Percentiles rank a stretch among this genome's conserved stretches.
Conservation (phyloP, 2,797 vertebrate species). For the Artibeus lituratus region DNA sequence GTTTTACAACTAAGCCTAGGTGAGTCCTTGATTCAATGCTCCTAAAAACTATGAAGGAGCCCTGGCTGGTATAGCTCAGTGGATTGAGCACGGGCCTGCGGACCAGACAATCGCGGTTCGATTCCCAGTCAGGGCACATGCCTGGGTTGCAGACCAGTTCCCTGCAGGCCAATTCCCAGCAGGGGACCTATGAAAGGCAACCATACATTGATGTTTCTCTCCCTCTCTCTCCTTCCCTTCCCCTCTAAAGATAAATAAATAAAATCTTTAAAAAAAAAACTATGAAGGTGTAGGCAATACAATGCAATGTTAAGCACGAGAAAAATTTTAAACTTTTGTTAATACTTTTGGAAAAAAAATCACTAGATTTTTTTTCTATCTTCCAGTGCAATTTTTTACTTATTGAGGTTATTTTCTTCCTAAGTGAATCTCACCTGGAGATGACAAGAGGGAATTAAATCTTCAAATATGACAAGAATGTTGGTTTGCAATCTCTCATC, state of each 20-base stretch:
- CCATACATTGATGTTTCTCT: too few relatives aligned
- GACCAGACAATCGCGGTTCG: too few relatives aligned
- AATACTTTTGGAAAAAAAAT: background rate
- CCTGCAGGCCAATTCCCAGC: too few relatives aligned
- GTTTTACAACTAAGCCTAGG: background rate
- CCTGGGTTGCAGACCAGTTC: too few relatives aligned
- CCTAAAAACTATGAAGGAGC: background rate
- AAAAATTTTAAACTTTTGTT: background rate
- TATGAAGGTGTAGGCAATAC: background rate
- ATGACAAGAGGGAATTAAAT: conserved; percentile 26
- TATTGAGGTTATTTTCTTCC: conserved; percentile 12
- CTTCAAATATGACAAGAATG: background rate
- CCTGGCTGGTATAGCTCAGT: too few relatives aligned
- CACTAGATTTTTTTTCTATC: background rate
- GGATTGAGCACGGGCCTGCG: too few relatives aligned
- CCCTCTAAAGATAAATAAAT: too few relatives aligned
- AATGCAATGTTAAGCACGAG: background rate
- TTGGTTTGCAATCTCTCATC: background rate
- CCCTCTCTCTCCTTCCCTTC: too few relatives aligned
- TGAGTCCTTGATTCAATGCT: background rate
- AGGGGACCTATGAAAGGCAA: too few relatives aligned
- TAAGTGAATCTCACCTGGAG: conserved; percentile 16
- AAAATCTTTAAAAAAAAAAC: too few relatives aligned
- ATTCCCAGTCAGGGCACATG: too few relatives aligned
- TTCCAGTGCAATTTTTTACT: conserved; percentile 23